Base-by-base conservation (phyloP, 2,797 vertebrate genomes). In the Cheirogaleus major region DNA sequence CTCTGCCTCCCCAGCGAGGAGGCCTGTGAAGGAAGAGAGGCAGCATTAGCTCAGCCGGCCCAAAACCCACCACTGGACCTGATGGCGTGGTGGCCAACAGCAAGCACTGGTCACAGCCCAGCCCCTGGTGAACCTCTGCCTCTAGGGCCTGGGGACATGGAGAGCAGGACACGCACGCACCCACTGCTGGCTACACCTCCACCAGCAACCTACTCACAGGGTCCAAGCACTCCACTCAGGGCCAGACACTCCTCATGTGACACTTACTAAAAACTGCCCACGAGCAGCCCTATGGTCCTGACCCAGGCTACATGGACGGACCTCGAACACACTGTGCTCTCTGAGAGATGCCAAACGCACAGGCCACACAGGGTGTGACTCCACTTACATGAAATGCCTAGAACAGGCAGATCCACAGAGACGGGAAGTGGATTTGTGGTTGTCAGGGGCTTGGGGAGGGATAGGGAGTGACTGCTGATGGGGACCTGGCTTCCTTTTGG, bases 1-100 rank as follows among this genome's bases (percentile, higher is more conserved):
- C 98, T 98, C 97, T 98, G 98, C 96, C 98, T 98, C 96, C 98
- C 98, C 78, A 98, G 95, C 4, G 99, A 99, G 97, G 97, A 96
- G 98, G 98, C 98, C 99, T 99, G 95, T 0, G 8, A 92, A 93
- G 81, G 89, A 75, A 98, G 61, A 97, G 7, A 55, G 61, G 72
- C 5, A 69, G 0, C 0, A 38, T 95, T 4, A 50, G 83, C 57
- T 50, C 27, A 8, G 52, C 38, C 0, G 4, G 22, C 22, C 35
- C 22, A 25, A 45, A n/a, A 11, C 50, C 70, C 0, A 7, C 18
- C 2, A 3, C 35, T 3, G 12, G 14, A 50, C 6, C 8, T 15
- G 38, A 43, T 2, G 1, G 55, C 2, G 12, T 2, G 20, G 11
- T 3, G 4, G 22, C 72, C 4, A 12, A 25, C 1, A 22, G 11